Percentiles rank a stretch among this genome's conserved stretches.
phyloP scores from a whole-genome alignment of 2,797 vertebrate species.

The Alosa sapidissima region DNA sequence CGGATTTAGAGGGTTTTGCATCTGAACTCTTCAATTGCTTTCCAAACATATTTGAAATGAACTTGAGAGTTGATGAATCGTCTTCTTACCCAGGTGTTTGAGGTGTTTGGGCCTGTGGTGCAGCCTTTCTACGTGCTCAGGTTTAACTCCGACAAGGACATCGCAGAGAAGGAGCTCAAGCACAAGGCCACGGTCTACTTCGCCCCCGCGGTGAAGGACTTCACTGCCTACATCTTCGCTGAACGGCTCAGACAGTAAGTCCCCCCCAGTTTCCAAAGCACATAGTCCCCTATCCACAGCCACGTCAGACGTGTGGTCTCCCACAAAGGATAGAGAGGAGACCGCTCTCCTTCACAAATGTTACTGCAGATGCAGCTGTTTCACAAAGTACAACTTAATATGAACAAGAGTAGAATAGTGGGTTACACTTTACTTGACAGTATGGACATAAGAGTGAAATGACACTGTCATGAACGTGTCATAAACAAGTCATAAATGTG shows the following conservation, averaged over 20 bases:
- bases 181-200: constrained; percentile 82
- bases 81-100: constrained; percentile 80
- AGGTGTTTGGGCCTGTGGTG: constrained; percentile 90
- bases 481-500: no score
- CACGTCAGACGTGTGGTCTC: not conserved
- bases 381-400: no score
- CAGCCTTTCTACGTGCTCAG: constrained; percentile 88
- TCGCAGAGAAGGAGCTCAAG: constrained; percentile 77
- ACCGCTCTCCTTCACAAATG: no score
- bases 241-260: constrained; percentile 85
- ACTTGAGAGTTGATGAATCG: not conserved
- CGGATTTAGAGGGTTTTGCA: no score
- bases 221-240: constrained; percentile 88
- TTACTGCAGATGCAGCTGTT: no score
- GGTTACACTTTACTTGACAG: no score
- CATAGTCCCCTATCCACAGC: not conserved
- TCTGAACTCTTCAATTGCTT: no score
- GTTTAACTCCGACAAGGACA: constrained; percentile 83
- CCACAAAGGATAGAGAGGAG: not conserved
- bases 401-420: no score
- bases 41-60: no score
- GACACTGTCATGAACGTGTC: no score
- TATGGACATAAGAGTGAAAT: no score
- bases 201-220: constrained; percentile 83
- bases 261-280: constrained; percentile 34